phyloP scores from a whole-genome alignment of 37 sponge, comb jelly and placozoan species.

The Chondrilla cf. caribensis region DNA sequence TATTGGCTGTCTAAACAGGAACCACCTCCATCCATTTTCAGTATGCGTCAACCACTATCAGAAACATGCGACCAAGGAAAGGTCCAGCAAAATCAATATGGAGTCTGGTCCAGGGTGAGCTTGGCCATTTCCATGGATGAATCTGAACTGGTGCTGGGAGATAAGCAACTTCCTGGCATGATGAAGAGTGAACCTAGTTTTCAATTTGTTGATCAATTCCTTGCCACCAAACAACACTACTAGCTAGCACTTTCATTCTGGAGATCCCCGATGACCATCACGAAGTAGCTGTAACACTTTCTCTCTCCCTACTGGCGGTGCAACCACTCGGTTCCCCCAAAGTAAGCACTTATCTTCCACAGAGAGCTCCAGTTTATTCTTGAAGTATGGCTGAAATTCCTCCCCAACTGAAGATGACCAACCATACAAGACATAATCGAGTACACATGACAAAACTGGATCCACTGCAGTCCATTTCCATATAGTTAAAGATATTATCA shows the following conservation, averaged over 20 bases:
- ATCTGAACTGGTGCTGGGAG: conserved; percentile 9
- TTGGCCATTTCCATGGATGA: conserved; percentile 38
- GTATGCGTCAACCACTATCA: conserved; percentile 33
- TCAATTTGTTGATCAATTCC: conserved; percentile 19
- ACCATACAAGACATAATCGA: conserved; percentile 10
- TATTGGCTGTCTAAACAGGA: background rate
- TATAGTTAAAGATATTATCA: background rate
- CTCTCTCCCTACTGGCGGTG: background rate
- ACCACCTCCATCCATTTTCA: conserved; percentile 34
- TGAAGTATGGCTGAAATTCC: background rate
- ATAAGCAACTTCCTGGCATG: background rate
- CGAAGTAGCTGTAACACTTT: conserved; percentile 16
- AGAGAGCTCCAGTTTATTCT: background rate
- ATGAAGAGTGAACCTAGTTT: background rate
- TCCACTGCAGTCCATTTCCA: conserved; percentile 11
- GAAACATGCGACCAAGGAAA: conserved; percentile 2
- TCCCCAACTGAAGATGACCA: conserved; percentile 8
- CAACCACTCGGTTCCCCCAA: conserved; percentile 28
- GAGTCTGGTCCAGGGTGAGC: conserved; percentile 21
- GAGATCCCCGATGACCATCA: conserved; percentile 27
- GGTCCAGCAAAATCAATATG: conserved; percentile 33
- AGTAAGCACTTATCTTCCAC: background rate
- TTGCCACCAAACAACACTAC: conserved; percentile 34
- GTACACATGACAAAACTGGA: conserved; percentile 29
- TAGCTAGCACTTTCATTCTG: conserved; percentile 27